These are phyloP conservation scores for Metridium senile DNA, from an alignment of 92 coral and sea anemone species.

Conservation along the genomic window DNA sequence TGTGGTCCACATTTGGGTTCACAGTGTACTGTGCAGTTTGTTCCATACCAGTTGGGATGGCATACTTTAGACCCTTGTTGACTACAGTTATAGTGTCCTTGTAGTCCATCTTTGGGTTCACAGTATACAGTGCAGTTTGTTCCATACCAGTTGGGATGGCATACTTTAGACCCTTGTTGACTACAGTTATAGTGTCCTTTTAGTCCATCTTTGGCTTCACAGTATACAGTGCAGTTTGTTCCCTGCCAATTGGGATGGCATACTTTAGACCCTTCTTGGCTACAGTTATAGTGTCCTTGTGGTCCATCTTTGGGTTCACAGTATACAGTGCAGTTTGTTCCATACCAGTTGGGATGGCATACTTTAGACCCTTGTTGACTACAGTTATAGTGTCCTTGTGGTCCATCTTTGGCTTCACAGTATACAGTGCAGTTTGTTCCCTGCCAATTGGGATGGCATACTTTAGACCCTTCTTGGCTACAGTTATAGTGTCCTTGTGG, in stretches of 20 bases:
- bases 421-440: constrained; percentile 28
- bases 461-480: constrained; percentile 20
- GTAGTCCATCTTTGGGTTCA: no score
- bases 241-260: background rate
- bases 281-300: background rate
- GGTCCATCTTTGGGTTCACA: background rate
- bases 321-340: background rate
- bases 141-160: background rate
- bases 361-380: background rate
- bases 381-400: background rate
- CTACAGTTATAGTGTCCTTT: background rate
- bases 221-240: background rate
- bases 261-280: background rate
- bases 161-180: background rate
- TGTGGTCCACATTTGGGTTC: no score
- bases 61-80: no score
- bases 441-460: constrained; percentile 71
- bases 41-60: no score
- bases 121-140: background rate
- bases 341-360: background rate
- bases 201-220: background rate
- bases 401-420: background rate
- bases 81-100: no score
- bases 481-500: constrained; percentile 60
- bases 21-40: no score